Base-by-base conservation (phyloP, 2,888 invertebrate species). In the Yponomeuta evonymella region DNA sequence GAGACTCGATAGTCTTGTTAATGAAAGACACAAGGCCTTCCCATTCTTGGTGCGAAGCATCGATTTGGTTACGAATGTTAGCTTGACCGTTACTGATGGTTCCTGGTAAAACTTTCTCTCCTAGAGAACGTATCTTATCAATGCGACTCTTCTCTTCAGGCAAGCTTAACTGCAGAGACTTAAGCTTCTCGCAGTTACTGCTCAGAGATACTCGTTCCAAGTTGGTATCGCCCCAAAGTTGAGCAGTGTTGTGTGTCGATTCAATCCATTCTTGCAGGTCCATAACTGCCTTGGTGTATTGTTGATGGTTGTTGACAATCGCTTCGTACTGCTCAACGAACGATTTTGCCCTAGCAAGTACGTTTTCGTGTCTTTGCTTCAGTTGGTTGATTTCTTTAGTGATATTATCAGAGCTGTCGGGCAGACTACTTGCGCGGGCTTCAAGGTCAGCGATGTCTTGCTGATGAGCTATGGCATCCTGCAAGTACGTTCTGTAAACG, bases 31-130 rank as follows among this genome's bases (percentile, higher is more conserved):
- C 92, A 1, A 98, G 87, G 15, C 96, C 95, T 83, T 97, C 96
- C 97, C 97, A 98, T 88, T 97, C 97, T 81, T 97, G 97, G 79
- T 97, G 97, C 0, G 97, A 96, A 11, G 95, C 94, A 80, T 97
- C 97, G 65, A 98, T 95, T 89, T 97, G 97, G 12, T 96, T 95
- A 73, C 96, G 93, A n/a, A 98, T 96, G 77, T 96, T 96, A 0
- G 95, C 93, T 87, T 97, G 97, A 0, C 97, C 98, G 67, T 93
- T 94, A 79, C 96, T 96, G 58, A 96, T 91, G 0, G 98, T 98
- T 36, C 97, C 97, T 2, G 97, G 96, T 64, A 98, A 94, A 0
- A 98, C 98, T 83, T 97, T 97, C 82, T 98, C 97, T 0, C 97
- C 97, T n/a, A 98, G 84, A 9, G 93, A 92, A 71, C 96, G 94